Evolutionary conservation across 2,797 vertebrate species (phyloP).

Genomic region (Cryptoblepharus egeriae): DNA sequence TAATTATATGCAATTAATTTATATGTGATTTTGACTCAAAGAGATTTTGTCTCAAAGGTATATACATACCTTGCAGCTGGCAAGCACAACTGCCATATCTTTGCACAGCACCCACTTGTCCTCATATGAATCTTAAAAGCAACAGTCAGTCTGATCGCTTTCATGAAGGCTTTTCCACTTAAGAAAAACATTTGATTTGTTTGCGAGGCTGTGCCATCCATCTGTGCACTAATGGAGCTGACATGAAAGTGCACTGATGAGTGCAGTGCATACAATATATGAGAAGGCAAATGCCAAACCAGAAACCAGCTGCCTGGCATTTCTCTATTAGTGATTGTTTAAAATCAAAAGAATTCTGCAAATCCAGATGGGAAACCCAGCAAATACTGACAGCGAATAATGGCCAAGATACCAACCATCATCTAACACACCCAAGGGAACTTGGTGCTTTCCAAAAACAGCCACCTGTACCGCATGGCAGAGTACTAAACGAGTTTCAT

Average conservation of each 20-base stretch:
- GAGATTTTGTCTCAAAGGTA: too few relatives aligned
- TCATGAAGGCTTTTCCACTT: slow-evolving; percentile 51
- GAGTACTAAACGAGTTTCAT: not conserved
- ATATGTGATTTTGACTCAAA: too few relatives aligned
- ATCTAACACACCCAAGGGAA: not conserved
- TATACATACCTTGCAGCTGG: not conserved
- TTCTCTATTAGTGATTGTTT: slow-evolving; percentile 34
- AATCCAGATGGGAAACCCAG: slow-evolving; percentile 50
- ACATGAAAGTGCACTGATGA: slow-evolving; percentile 12
- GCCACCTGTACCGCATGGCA: not conserved
- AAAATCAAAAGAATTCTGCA: slow-evolving; percentile 49
- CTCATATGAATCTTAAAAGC: not conserved
- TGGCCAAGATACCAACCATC: not conserved
- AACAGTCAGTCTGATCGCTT: slow-evolving; percentile 9
- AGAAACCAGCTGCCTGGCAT: slow-evolving; percentile 37
- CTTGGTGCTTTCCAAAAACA: not conserved
- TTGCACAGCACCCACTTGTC: not conserved
- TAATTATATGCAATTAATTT: too few relatives aligned
- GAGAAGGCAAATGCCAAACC: slow-evolving; percentile 34
- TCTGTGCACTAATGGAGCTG: slow-evolving; percentile 38
- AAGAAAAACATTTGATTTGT: slow-evolving; percentile 56
- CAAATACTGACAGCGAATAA: slow-evolving; percentile 14
- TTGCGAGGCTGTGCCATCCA: slow-evolving; percentile 51
- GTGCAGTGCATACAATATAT: slow-evolving; percentile 1
- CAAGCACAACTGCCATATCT: not conserved